Evolutionary conservation across 2,888 invertebrate genomes (phyloP).

Genomic region (Gibbula magus): DNA sequence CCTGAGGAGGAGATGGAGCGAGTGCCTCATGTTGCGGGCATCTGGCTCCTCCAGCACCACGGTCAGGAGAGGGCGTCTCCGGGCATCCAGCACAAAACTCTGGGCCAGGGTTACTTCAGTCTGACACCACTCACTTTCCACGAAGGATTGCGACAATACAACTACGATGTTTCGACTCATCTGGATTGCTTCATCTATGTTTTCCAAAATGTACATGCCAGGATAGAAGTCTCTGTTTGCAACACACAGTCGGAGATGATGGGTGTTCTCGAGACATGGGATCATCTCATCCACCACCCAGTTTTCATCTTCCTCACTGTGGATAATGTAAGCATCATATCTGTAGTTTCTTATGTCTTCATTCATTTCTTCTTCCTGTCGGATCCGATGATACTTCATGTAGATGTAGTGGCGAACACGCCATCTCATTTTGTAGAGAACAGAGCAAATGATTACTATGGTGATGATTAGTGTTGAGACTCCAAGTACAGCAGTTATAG

Average conservation of each 20-base stretch:
- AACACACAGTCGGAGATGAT: background rate
- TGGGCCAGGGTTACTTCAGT: background rate
- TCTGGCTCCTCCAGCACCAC: background rate
- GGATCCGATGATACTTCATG: background rate
- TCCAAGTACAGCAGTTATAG: background rate
- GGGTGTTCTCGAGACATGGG: background rate
- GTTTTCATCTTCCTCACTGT: background rate
- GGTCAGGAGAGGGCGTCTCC: background rate
- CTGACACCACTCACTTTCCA: background rate
- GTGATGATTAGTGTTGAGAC: background rate
- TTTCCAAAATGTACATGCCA: background rate
- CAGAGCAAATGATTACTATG: background rate
- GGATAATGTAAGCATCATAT: background rate
- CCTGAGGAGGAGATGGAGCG: background rate
- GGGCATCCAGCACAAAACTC: background rate
- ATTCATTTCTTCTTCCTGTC: background rate
- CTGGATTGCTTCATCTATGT: background rate
- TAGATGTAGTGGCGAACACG: background rate
- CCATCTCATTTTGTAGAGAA: background rate
- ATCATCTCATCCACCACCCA: slow-evolving; percentile 3
- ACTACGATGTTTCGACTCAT: background rate
- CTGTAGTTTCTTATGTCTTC: background rate
- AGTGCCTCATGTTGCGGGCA: background rate
- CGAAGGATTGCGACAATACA: background rate
- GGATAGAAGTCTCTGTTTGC: background rate